Percentiles rank a stretch among this genome's conserved stretches.
Evolutionary conservation across 2,113 vertebrate species (phyloP).

Genomic region (Penelope pileata): DNA sequence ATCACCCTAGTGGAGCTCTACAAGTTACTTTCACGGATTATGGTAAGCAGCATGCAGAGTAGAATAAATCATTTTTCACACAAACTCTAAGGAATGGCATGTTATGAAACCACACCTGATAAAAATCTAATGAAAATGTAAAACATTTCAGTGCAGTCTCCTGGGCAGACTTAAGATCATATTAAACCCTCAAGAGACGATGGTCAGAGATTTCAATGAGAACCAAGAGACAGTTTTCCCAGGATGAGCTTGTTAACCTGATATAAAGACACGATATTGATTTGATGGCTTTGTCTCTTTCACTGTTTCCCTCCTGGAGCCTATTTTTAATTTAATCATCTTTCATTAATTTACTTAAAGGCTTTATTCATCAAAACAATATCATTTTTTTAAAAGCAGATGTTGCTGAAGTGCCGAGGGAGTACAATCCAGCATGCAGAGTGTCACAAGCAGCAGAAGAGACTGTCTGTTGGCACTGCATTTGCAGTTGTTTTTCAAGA

Average conservation of each 20-base stretch:
- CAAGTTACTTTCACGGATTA: constrained; percentile 30
- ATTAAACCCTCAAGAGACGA: constrained; percentile 37
- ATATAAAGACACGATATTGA: constrained; percentile 8
- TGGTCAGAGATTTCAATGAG: constrained; percentile 27
- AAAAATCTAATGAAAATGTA: constrained; percentile 65
- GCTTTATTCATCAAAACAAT: neutral
- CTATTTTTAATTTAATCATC: constrained; percentile 36
- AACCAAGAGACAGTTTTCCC: constrained; percentile 39
- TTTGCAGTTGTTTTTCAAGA: neutral
- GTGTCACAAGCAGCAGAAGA: neutral
- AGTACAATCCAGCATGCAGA: neutral
- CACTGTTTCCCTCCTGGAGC: neutral
- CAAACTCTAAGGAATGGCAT: constrained; percentile 15
- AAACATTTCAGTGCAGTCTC: constrained; percentile 22
- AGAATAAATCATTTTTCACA: constrained; percentile 34
- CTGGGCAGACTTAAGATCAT: neutral
- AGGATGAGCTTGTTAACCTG: constrained; percentile 36
- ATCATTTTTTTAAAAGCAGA: neutral
- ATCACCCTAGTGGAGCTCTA: neutral
- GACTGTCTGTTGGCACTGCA: neutral
- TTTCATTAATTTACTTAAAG: constrained; percentile 32
- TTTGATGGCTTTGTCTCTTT: constrained; percentile 23
- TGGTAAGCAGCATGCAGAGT: neutral
- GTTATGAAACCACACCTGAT: constrained; percentile 40
- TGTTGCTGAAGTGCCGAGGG: neutral